These are phyloP conservation scores for Deilephila porcellus DNA, from an alignment of 2,888 invertebrate genomes.

Conservation along the genomic window DNA sequence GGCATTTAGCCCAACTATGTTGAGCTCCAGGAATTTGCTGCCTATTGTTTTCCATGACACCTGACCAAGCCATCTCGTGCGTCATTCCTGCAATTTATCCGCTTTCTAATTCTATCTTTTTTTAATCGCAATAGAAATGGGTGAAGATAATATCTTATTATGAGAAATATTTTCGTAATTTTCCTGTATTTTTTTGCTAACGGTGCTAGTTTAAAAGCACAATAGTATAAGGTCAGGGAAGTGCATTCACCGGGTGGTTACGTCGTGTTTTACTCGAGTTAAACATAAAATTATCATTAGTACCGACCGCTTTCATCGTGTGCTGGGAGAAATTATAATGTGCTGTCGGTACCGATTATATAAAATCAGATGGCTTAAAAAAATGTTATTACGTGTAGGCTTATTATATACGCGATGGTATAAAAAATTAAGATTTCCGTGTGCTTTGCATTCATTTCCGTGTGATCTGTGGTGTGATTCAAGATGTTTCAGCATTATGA, in stretches of 20 bases:
- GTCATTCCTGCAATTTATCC: too few relatives aligned
- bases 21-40: too few relatives aligned
- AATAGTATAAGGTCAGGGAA: conserved; percentile 77
- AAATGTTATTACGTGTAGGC: too few relatives aligned
- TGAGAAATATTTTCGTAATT: background rate
- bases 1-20: too few relatives aligned
- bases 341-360: background rate
- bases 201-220: conserved; percentile 61
- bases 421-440: too few relatives aligned
- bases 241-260: conserved; percentile 76
- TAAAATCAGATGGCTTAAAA: background rate
- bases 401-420: too few relatives aligned
- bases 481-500: too few relatives aligned
- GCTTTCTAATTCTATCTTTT: background rate
- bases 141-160: too few relatives aligned
- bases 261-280: conserved; percentile 64
- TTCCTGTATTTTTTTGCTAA: conserved; percentile 45
- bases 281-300: conserved; percentile 15
- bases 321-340: background rate
- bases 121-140: background rate
- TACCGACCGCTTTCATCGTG: background rate
- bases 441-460: too few relatives aligned
- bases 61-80: too few relatives aligned
- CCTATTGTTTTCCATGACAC: too few relatives aligned
- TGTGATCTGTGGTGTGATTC: too few relatives aligned